phyloP scores from a whole-genome alignment of 2,797 vertebrate genomes.

The Hozukius guyotensis region DNA sequence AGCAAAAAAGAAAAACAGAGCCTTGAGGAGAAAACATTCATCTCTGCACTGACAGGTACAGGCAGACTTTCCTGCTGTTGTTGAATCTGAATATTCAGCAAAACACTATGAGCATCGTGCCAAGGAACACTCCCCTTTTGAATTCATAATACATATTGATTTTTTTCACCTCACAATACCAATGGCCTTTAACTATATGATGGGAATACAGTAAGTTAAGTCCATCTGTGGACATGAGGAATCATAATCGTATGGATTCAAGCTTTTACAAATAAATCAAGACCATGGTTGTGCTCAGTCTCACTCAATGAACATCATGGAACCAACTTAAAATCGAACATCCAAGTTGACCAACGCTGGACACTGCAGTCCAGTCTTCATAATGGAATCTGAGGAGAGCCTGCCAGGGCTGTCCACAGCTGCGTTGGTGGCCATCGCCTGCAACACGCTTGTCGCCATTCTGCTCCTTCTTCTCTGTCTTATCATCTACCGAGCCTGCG shows the following conservation, averaged over 20 bases:
- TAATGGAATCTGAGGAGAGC: constrained; percentile 73
- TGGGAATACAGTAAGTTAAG: neutral
- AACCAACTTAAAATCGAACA: neutral
- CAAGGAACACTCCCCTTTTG: neutral
- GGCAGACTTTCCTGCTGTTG: neutral
- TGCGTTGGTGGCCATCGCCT: constrained; percentile 84
- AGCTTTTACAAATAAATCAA: constrained; percentile 2
- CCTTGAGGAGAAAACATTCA: constrained; percentile 22
- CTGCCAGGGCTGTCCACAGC: constrained; percentile 76
- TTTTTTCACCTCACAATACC: neutral
- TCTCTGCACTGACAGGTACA: constrained; percentile 16
- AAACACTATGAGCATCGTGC: neutral
- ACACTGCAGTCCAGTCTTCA: neutral
- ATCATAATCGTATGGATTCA: constrained; percentile 2
- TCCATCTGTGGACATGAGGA: neutral
- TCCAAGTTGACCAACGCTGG: neutral
- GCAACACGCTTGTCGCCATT: constrained; percentile 80
- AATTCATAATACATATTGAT: neutral
- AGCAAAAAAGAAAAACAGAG: constrained; percentile 31
- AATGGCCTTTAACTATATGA: neutral
- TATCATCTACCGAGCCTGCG: constrained; percentile 83
- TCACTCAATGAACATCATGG: constrained; percentile 11
- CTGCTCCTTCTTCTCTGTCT: constrained; percentile 84
- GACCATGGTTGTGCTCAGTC: neutral
- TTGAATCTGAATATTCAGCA: constrained; percentile 21